Conservation (phyloP, 2,888 invertebrate genomes). For the Brachyptera putata region DNA sequence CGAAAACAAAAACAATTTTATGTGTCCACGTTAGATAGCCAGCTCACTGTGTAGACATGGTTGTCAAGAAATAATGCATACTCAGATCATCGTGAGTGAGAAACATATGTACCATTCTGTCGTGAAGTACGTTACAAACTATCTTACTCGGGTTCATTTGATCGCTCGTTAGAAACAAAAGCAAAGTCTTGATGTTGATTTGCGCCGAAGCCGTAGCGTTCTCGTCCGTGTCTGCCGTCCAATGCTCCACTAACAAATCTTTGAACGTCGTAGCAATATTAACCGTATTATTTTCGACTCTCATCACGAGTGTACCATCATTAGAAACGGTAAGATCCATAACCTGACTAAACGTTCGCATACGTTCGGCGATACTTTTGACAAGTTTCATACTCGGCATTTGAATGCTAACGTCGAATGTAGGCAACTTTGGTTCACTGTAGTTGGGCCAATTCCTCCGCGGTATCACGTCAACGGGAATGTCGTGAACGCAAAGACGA, state of each 20-base stretch:
- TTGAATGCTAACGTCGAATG: conserved; percentile 63
- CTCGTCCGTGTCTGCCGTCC: conserved; percentile 47
- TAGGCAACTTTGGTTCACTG: conserved; percentile 65
- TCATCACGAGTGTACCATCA: conserved; percentile 64
- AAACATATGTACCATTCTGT: conserved; percentile 68
- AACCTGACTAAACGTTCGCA: conserved; percentile 72
- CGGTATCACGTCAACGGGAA: conserved; percentile 74
- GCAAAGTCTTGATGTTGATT: conserved; percentile 74
- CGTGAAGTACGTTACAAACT: conserved; percentile 71
- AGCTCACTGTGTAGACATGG: too few species aligned
- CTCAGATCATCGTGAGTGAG: conserved; percentile 70
- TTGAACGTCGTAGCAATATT: conserved; percentile 77
- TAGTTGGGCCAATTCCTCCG: conserved; percentile 71
- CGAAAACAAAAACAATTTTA: too few species aligned
- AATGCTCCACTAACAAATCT: conserved; percentile 60
- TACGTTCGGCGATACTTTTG: conserved; percentile 74
- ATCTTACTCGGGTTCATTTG: conserved; percentile 68
- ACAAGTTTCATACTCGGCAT: conserved; percentile 68
- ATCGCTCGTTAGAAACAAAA: conserved; percentile 74
- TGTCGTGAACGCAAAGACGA: conserved; percentile 73
- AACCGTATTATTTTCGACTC: conserved; percentile 75
- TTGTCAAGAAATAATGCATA: conserved; percentile 53
- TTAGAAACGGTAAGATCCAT: conserved; percentile 69
- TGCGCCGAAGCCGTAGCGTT: conserved; percentile 50
- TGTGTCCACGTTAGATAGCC: too few species aligned